phyloP scores from a whole-genome alignment of 2,797 vertebrate species.

The Avahi laniger region DNA sequence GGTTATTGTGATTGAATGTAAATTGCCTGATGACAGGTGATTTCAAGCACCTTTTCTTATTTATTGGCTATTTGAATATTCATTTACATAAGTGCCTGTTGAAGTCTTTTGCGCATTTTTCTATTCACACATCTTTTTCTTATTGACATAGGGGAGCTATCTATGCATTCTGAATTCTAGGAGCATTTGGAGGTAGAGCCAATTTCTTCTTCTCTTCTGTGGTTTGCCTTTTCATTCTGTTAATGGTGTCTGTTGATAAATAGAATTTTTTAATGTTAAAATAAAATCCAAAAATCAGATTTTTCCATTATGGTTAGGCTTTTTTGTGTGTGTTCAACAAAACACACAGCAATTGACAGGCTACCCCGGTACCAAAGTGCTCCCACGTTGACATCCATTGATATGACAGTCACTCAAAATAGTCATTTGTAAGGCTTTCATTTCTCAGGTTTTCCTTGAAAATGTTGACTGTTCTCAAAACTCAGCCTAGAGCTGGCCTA shows the following conservation, averaged over 20 bases:
- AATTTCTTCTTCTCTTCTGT: background rate
- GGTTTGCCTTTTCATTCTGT: background rate
- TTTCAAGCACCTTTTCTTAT: background rate
- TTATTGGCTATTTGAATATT: background rate
- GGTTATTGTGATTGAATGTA: background rate
- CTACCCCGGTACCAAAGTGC: background rate
- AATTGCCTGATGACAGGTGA: background rate
- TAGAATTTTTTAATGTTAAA: background rate
- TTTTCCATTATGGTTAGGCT: background rate
- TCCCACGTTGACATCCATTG: background rate
- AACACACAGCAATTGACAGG: background rate
- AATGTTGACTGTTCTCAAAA: background rate
- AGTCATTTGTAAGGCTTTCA: background rate
- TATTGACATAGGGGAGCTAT: background rate
- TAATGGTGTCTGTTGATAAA: background rate
- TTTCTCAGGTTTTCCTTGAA: background rate
- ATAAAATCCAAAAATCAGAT: background rate
- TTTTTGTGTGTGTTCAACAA: too few species aligned
- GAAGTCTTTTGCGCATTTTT: slow-evolving; percentile 19
- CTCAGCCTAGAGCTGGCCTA: background rate
- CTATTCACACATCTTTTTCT: background rate
- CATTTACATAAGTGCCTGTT: background rate
- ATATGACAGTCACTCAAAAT: slow-evolving; percentile 3
- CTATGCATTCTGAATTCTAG: background rate
- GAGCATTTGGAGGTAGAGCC: background rate